Evolutionary conservation across 1,140 invertebrate genomes (phyloP), one percentile per base, ranked within the genome.

Genomic region (Triops cancriformis): DNA sequence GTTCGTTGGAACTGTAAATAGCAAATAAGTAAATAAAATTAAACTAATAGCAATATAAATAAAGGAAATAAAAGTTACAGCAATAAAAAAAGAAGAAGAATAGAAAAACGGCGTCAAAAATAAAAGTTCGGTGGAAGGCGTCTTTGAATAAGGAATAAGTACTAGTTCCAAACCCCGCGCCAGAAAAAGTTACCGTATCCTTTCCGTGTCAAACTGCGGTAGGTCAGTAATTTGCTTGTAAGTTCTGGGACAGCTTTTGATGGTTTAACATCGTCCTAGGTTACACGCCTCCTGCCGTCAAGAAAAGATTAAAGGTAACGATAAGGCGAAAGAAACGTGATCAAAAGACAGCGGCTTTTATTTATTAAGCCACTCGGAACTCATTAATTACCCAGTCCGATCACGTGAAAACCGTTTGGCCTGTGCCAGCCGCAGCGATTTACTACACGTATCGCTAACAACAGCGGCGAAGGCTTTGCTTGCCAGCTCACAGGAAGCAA

Each of bases 371-470:
- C 18, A 18, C 51, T 64, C 18, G 23, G 23, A 64, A 14, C 51
- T 64, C 51, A 64, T 64, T 64, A 64, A 64, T 64, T 64, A 64
- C n/a, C 51, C 6, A 64, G 51, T 64, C 51, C 51, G 51, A 64
- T 64, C 51, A 64, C 51, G 51, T 64, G n/a, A 64, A 64, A 64
- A 64, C 10, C 18, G 14, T 64, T 37, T 37, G 31, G 51, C 51
- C 14, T 64, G 51, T 64, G 23, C 14, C 14, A 64, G 23, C 31
- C 31, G 51, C 23, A 0, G 51, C 51, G 23, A 64, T 64, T 64
- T 64, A 64, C 51, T 64, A 64, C 51, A 64, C 14, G 51, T 64
- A 64, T 64, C 51, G 23, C 14, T 64, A 64, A 64, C 31, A 64
- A 64, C 51, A 64, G 51, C 23, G 18, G 51, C 51, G 7, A 37